Evolutionary conservation across 2,113 vertebrate species (phyloP).

Genomic region (Rhineura floridana): DNA sequence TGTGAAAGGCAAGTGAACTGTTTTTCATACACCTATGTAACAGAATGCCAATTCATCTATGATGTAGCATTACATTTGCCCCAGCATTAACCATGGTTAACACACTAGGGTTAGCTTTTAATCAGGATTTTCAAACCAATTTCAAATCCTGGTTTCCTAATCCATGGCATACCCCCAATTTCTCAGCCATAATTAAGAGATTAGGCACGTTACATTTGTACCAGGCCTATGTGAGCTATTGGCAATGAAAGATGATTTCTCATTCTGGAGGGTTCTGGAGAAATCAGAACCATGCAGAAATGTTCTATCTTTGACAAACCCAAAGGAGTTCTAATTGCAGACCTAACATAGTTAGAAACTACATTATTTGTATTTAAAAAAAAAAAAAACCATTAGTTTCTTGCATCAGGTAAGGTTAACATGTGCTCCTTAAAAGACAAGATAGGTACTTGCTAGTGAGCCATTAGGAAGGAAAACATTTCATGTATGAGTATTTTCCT

Average conservation of each 20-base stretch:
- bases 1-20: background rate
- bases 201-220: background rate
- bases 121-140: background rate
- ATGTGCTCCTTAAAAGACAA: background rate
- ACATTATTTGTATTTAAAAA: background rate
- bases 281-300: background rate
- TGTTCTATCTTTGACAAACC: background rate
- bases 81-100: too few species aligned
- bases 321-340: background rate
- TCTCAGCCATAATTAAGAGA: background rate
- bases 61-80: too few species aligned
- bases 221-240: background rate
- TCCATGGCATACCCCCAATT: background rate
- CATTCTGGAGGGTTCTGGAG: background rate
- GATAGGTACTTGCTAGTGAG: background rate
- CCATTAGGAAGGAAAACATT: background rate
- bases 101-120: background rate
- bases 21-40: background rate
- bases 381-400: background rate
- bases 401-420: background rate
- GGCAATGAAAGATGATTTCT: background rate
- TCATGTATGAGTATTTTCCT: background rate
- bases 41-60: background rate
- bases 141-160: background rate
- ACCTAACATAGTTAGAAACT: background rate